Percentiles rank a stretch among this genome's conserved stretches.
Conservation (phyloP, 2,888 invertebrate genomes). For the Cephus sareptanus region DNA sequence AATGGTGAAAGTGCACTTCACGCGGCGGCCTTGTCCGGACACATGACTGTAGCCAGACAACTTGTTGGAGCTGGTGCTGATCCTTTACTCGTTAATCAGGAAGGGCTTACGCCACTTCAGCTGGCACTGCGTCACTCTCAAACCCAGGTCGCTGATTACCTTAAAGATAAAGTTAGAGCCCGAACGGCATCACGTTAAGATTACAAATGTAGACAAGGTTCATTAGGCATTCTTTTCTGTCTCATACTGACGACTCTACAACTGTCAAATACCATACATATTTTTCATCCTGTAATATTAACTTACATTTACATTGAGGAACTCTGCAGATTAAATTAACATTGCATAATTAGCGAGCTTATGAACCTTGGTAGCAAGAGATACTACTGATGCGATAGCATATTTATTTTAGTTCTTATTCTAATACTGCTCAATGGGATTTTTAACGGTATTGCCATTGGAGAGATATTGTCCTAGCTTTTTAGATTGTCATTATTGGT, state of each 20-base stretch:
- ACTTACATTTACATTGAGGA: background rate
- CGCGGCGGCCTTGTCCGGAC: conserved; percentile 91
- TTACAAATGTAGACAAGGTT: conserved; percentile 29
- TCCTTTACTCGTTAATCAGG: conserved; percentile 77
- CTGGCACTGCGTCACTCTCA: conserved; percentile 71
- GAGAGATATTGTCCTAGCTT: background rate
- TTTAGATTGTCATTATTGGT: background rate
- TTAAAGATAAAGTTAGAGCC: conserved; percentile 64
- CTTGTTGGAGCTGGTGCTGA: conserved; percentile 78
- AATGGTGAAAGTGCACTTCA: conserved; percentile 93
- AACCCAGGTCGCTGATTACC: conserved; percentile 70
- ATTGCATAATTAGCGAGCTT: background rate
- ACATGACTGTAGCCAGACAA: conserved; percentile 81
- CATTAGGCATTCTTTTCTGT: conserved; percentile 8
- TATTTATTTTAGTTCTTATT: background rate
- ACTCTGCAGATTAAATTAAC: background rate
- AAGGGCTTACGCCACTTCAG: conserved; percentile 76
- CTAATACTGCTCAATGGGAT: background rate
- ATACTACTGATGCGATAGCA: background rate
- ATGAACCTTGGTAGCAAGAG: background rate
- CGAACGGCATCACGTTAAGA: conserved; percentile 48
- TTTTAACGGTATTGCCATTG: background rate
- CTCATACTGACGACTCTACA: background rate
- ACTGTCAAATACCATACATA: background rate
- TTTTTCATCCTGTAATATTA: background rate